A percentile compares a stretch with the other conserved stretches of the same genome.
phyloP scores from a whole-genome alignment of 1,140 invertebrate species.

The Oppia nitens region DNA sequence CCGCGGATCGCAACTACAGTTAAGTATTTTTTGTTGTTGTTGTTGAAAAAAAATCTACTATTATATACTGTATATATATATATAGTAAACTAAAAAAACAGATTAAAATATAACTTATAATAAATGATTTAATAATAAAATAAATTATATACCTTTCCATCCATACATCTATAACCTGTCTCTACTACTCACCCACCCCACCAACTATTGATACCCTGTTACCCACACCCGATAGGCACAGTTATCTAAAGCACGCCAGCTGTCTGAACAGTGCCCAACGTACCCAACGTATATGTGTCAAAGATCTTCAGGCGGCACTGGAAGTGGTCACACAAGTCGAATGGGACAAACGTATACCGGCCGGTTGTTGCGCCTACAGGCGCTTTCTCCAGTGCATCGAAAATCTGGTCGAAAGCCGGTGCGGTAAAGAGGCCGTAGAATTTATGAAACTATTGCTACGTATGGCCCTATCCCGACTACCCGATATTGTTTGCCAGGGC shows the following conservation, averaged over 20 bases:
- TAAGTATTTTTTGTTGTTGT: too few relatives aligned
- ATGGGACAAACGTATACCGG: constrained; percentile 23
- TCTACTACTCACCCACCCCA: too few relatives aligned
- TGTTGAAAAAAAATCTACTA: too few relatives aligned
- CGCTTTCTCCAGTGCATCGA: constrained; percentile 19
- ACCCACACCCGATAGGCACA: constrained; percentile 7
- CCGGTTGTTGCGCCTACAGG: constrained; percentile 21
- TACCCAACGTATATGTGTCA: constrained; percentile 22
- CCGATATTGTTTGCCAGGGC: constrained; percentile 22
- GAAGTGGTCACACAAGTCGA: constrained; percentile 21
- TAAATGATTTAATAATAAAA: too few relatives aligned
- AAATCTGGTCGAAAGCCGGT: constrained; percentile 21
- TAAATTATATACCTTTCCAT: too few relatives aligned
- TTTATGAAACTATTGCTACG: constrained; percentile 18
- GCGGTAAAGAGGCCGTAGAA: constrained; percentile 22
- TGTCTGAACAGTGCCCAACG: constrained; percentile 22
- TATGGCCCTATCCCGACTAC: constrained; percentile 21
- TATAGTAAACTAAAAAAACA: too few relatives aligned
- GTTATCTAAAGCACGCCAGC: constrained; percentile 22
- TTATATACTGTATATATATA: too few relatives aligned
- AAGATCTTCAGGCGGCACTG: constrained; percentile 22
- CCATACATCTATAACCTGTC: too few relatives aligned
- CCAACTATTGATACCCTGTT: neutral
- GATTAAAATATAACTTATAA: too few relatives aligned
- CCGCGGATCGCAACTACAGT: constrained; percentile 19